Evolutionary conservation across 2,888 invertebrate genomes (phyloP), one percentile per base, ranked within the genome.

Genomic region (Chrysina gloriosa): DNA sequence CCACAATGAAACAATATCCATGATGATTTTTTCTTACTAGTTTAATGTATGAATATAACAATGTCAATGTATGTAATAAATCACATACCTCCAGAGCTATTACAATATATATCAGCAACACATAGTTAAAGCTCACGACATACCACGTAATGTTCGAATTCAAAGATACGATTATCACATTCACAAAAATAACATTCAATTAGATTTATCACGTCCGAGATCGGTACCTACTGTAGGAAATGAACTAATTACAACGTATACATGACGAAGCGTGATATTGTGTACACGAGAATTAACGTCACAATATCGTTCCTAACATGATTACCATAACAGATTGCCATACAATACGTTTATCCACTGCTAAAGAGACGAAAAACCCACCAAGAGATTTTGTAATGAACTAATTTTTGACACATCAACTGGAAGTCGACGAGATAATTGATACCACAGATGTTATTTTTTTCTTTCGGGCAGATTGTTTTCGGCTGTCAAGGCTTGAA

Each of bases 391-490:
- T 7, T 45, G 19, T 19, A 16, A 7, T 2, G 14, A 50, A 50
- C 16, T 27, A 36, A 34, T 36, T 54, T 34, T 25, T 23, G n/a
- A 23, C 14, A 25, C 5, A 11, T 6, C 23, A 39, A 39, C 19
- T 39, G 7, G 23, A 23, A 36, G 2, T 11, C 36, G n/a, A 19
- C 19, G 36, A 2, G 21, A 19, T 56, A 58, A 58, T 58, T 58
- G 39, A 58, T 58, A 58, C 14, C 39, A 14, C 7, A 39, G 14
- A 2, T 16, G 58, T 25, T 39, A 19, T 56, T 52, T 58, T 39
- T 39, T 14, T 23, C 34, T 34, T 58, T 58, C n/a, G n/a, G 39
- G 23, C 23, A 52, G n/a, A 52, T 58, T 58, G 58, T 23, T 58
- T 58, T 58, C 39, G 39, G 39, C 25, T 39, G 36, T 58, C 58